phyloP scores from a whole-genome alignment of 2,797 vertebrate genomes.

The Tympanoctomys barrerae region DNA sequence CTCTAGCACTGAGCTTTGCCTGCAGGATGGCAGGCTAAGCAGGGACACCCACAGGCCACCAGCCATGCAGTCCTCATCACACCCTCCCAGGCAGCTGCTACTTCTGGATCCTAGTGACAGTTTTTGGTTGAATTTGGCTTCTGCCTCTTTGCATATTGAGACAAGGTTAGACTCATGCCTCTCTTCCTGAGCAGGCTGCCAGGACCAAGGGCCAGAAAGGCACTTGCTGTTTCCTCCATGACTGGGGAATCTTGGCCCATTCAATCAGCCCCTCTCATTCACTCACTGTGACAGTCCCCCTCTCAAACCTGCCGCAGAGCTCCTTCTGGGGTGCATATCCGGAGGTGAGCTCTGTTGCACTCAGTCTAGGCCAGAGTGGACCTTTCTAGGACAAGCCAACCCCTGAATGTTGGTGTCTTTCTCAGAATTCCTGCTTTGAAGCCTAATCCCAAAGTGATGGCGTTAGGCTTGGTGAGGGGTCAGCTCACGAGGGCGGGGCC shows the following conservation, averaged over 20 bases:
- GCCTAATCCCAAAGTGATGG: neutral
- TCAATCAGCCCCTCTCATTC: neutral
- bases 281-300: neutral
- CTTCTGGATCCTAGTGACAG: neutral
- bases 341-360: neutral
- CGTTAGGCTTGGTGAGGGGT: neutral
- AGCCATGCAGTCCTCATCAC: rapidly evolving
- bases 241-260: neutral
- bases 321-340: neutral
- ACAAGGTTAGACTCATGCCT: neutral
- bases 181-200: neutral
- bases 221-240: neutral
- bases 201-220: neutral
- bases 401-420: neutral
- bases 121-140: neutral
- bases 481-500: neutral
- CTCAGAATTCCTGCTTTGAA: neutral
- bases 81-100: neutral
- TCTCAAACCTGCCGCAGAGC: too few relatives aligned
- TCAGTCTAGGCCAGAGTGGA: neutral
- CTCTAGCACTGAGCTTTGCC: neutral
- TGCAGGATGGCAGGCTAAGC: neutral
- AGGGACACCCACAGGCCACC: neutral
- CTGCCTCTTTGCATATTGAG: constrained; percentile 12
- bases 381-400: neutral